Conservation (phyloP, 2,113 vertebrate species). For the Dascyllus trimaculatus region DNA sequence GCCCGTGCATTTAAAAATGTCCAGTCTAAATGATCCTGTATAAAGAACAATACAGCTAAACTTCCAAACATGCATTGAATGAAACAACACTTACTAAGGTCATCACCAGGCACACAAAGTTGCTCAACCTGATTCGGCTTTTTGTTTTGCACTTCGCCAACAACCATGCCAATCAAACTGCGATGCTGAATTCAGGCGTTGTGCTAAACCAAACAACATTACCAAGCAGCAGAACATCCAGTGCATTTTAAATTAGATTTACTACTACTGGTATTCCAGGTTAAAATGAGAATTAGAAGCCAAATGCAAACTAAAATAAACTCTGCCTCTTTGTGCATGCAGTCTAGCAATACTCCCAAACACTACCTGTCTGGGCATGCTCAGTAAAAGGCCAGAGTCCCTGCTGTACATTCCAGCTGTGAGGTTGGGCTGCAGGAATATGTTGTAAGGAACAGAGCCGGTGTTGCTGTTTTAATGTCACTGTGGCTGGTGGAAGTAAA, state of each 20-base stretch:
- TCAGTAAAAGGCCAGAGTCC: slow-evolving; percentile 31
- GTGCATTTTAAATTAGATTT: not conserved
- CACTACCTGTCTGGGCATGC: slow-evolving; percentile 59
- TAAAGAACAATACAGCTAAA: not conserved
- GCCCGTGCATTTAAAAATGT: not conserved
- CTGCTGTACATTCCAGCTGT: slow-evolving; percentile 62
- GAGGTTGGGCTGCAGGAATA: slow-evolving; percentile 27
- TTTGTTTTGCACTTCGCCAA: not conserved
- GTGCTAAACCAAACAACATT: not conserved
- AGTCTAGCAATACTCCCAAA: slow-evolving; percentile 6
- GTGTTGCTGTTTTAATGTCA: slow-evolving; percentile 31
- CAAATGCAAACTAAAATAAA: slow-evolving; percentile 1
- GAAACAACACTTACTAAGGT: not conserved
- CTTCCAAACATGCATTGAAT: not conserved
- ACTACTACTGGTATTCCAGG: not conserved
- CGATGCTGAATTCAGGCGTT: not conserved
- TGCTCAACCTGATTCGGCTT: slow-evolving; percentile 45
- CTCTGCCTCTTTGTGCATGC: slow-evolving; percentile 9
- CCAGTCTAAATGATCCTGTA: not conserved
- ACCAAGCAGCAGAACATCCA: not conserved
- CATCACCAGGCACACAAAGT: slow-evolving; percentile 22
- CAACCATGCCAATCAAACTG: not conserved
- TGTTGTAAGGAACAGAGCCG: slow-evolving; percentile 14
- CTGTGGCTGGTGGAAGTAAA: slow-evolving; percentile 21
- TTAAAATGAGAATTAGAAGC: not conserved